A percentile compares a stretch with the other conserved stretches of the same genome.
phyloP scores from a whole-genome alignment of 92 coral and sea anemone genomes.

The Pocillopora meandrina region DNA sequence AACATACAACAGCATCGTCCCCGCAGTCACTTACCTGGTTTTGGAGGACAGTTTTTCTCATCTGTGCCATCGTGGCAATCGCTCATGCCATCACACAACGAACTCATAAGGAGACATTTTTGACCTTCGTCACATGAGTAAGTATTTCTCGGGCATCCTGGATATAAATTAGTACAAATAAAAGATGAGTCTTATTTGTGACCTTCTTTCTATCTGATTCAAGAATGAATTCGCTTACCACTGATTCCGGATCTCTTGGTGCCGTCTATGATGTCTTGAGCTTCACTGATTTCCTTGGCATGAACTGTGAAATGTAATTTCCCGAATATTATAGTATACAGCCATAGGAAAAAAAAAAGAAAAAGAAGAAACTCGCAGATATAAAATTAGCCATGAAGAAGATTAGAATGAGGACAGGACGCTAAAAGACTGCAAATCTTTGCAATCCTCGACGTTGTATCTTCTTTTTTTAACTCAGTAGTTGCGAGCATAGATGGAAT shows the following conservation, averaged over 20 bases:
- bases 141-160: constrained; percentile 66
- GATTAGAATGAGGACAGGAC: too few species aligned
- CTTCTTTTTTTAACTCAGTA: too few species aligned
- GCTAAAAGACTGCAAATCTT: too few species aligned
- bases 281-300: not conserved
- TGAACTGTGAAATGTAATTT: not conserved
- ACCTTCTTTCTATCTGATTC: not conserved
- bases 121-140: constrained; percentile 77
- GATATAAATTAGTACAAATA: not conserved
- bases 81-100: constrained; percentile 77
- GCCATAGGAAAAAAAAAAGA: not conserved
- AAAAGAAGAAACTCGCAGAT: too few species aligned
- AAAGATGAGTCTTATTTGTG: not conserved
- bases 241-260: constrained; percentile 1
- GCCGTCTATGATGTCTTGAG: constrained; percentile 11
- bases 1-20: too few species aligned
- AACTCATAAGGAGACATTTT: constrained; percentile 75
- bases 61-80: constrained; percentile 88
- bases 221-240: constrained; percentile 1
- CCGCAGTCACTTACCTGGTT: constrained; percentile 17
- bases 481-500: too few species aligned
- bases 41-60: constrained; percentile 77
- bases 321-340: not conserved
- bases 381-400: too few species aligned
- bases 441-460: too few species aligned